Conservation (phyloP, 2,888 invertebrate genomes). For the Pasiphila rectangulata region DNA sequence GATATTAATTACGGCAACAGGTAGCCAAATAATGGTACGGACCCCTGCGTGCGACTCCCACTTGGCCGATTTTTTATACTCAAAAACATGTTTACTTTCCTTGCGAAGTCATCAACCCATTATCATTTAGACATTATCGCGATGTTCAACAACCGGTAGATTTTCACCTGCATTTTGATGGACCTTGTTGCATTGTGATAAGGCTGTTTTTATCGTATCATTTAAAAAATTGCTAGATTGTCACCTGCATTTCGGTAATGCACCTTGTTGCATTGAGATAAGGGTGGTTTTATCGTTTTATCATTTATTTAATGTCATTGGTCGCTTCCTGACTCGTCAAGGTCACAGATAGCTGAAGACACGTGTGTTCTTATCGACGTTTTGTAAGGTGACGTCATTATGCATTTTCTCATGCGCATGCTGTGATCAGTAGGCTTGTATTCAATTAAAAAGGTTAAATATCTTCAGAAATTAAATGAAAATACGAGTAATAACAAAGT, state of each 20-base stretch:
- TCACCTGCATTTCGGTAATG: background rate
- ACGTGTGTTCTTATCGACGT: slow-evolving; percentile 15
- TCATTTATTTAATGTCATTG: slow-evolving; percentile 13
- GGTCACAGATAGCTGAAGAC: slow-evolving; percentile 11
- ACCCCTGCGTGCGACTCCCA: no score
- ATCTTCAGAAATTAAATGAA: no score
- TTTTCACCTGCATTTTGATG: background rate
- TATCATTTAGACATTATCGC: slow-evolving; percentile 13
- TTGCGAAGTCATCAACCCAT: slow-evolving; percentile 13
- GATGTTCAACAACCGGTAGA: slow-evolving; percentile 2
- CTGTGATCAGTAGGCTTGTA: no score
- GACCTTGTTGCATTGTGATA: background rate
- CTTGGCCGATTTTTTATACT: no score
- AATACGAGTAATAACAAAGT: no score
- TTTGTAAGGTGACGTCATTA: slow-evolving; percentile 13
- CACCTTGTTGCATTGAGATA: slow-evolving; percentile 3
- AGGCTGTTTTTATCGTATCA: background rate
- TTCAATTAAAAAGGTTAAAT: no score
- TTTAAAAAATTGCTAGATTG: no score
- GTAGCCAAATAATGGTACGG: no score
- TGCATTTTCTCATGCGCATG: slow-evolving; percentile 10
- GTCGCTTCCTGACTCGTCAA: slow-evolving; percentile 20
- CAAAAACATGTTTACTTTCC: slow-evolving; percentile 21
- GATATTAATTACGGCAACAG: no score
- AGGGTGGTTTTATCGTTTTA: slow-evolving; percentile 7